These are phyloP conservation scores for Idris sp. DNA, from an alignment of 1,140 invertebrate genomes.

Conservation along the genomic window DNA sequence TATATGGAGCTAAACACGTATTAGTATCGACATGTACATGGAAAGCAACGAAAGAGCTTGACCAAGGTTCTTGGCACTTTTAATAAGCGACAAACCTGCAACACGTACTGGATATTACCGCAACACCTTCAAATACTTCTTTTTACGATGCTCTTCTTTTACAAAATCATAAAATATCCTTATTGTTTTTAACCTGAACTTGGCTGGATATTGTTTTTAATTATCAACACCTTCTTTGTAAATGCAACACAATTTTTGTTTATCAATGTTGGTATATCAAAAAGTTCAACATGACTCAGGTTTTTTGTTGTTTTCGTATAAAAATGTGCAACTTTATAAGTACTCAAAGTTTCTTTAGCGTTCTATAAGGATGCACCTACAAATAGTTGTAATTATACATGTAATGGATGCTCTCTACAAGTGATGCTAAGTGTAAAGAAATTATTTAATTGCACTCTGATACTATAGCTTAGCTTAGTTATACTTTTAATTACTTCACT, in stretches of 20 bases:
- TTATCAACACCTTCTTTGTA: too few species aligned
- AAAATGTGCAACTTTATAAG: too few species aligned
- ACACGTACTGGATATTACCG: conserved; percentile 73
- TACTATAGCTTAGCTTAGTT: conserved; percentile 21
- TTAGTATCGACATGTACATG: conserved; percentile 51
- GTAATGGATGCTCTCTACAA: background rate
- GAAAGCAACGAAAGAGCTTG: conserved; percentile 60
- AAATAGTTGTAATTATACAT: background rate
- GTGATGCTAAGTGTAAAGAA: conserved; percentile 21
- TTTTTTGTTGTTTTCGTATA: too few species aligned
- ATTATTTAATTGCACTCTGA: background rate
- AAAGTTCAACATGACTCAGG: too few species aligned
- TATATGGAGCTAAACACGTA: conserved; percentile 50
- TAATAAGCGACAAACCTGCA: conserved; percentile 74
- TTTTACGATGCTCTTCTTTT: conserved; percentile 45
- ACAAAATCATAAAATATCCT: conserved; percentile 30
- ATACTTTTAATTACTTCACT: conserved; percentile 29
- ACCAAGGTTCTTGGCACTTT: conserved; percentile 70
- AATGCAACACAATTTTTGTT: too few species aligned
- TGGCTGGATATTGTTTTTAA: too few species aligned
- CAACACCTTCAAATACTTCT: conserved; percentile 61
- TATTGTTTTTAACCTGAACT: conserved; percentile 26
- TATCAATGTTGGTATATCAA: too few species aligned
- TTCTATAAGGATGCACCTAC: too few species aligned
- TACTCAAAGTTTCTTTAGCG: too few species aligned